Conservation (phyloP, 1,140 invertebrate species). For the Drosophila melanica region DNA sequence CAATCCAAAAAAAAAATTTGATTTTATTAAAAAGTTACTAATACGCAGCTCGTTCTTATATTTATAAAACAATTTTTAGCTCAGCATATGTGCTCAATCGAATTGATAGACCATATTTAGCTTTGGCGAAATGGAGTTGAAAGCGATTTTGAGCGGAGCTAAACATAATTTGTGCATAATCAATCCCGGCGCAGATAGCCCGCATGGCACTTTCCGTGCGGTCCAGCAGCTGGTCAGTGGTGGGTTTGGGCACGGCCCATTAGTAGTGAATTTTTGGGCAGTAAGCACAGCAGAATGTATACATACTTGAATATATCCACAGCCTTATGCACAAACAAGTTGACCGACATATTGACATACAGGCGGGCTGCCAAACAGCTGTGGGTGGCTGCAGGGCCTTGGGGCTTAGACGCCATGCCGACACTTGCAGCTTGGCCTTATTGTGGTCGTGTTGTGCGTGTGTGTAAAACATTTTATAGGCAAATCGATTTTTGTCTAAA, state of each 20-base stretch:
- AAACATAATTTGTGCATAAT: conserved; percentile 28
- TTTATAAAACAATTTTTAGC: too few species aligned
- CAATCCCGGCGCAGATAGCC: conserved; percentile 16
- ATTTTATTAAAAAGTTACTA: too few species aligned
- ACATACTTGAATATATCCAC: not conserved
- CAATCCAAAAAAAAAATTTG: too few species aligned
- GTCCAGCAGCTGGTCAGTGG: conserved; percentile 1
- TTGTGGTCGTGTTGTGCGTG: conserved; percentile 44
- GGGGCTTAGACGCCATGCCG: conserved; percentile 38
- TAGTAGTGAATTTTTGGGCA: conserved; percentile 56
- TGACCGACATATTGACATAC: conserved; percentile 68
- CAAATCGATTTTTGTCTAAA: conserved; percentile 83
- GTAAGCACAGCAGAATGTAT: conserved; percentile 47
- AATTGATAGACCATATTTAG: not conserved
- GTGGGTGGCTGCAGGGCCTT: conserved; percentile 4
- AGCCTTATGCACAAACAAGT: conserved; percentile 18
- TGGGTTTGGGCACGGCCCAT: conserved; percentile 32
- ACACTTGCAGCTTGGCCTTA: conserved; percentile 43
- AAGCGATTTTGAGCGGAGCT: not conserved
- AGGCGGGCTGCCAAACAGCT: conserved; percentile 12
- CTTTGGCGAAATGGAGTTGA: conserved; percentile 9
- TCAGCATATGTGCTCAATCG: not conserved
- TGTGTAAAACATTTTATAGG: conserved; percentile 81
- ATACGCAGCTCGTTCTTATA: too few species aligned
- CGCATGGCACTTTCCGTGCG: conserved; percentile 8